These are phyloP conservation scores for Diplolepis rosae DNA, from an alignment of 2,888 invertebrate species.

Conservation along the genomic window DNA sequence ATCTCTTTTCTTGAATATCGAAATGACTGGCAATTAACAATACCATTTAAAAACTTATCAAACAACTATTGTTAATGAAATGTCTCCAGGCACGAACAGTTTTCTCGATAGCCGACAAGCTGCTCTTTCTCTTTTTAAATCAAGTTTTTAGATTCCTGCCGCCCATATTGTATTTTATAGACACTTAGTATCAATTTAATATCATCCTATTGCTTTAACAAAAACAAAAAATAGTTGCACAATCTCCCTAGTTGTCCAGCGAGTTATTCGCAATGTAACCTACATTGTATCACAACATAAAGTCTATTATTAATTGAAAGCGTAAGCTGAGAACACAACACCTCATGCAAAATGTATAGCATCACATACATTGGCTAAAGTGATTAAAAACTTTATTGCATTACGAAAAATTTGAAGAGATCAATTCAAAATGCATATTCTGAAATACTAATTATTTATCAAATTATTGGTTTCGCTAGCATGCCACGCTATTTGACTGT, in stretches of 20 bases:
- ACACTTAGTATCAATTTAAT: slow-evolving; percentile 9
- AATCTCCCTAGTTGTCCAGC: background rate
- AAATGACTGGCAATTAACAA: slow-evolving; percentile 6
- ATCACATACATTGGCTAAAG: background rate
- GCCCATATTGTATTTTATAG: background rate
- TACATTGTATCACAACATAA: slow-evolving; percentile 1
- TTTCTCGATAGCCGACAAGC: background rate
- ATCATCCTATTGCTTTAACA: background rate
- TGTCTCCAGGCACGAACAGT: background rate
- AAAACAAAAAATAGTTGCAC: background rate
- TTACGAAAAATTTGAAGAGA: background rate
- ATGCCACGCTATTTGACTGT: background rate
- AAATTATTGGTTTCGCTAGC: background rate
- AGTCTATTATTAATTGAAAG: background rate
- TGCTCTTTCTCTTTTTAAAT: slow-evolving; percentile 9
- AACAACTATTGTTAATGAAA: slow-evolving; percentile 1
- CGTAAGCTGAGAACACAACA: background rate
- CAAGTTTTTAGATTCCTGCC: slow-evolving; percentile 13
- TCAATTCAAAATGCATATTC: background rate
- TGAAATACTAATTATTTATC: background rate
- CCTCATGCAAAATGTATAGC: background rate
- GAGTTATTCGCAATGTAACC: background rate
- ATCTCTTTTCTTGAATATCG: background rate
- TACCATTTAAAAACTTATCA: background rate
- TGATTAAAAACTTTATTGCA: background rate